These are phyloP conservation scores for Mugil cephalus DNA, from an alignment of 2,113 vertebrate genomes.

Conservation along the genomic window DNA sequence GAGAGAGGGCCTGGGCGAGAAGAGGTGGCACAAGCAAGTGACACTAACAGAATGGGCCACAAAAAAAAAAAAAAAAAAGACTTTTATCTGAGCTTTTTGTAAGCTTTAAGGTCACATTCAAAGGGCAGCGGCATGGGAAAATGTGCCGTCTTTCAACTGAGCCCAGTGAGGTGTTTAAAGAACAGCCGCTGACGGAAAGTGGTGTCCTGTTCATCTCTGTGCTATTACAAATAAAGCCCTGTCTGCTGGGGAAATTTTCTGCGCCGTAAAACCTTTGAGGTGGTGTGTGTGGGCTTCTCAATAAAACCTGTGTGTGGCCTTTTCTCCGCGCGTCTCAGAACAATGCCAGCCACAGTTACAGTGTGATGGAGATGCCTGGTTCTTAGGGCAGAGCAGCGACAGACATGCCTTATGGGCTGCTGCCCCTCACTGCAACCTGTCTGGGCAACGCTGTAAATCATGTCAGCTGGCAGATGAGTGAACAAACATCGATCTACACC, in stretches of 20 bases:
- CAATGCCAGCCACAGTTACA: slow-evolving; percentile 67
- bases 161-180: slow-evolving; percentile 29
- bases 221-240: slow-evolving; percentile 40
- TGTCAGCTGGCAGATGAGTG: slow-evolving; percentile 30
- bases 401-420: slow-evolving; percentile 49
- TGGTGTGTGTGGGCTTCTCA: slow-evolving; percentile 39
- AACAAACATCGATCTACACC: slow-evolving; percentile 1
- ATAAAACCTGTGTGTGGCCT: slow-evolving; percentile 77
- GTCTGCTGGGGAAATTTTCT: slow-evolving; percentile 32
- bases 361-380: slow-evolving; percentile 60
- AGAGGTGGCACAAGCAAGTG: slow-evolving; percentile 17
- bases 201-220: background rate
- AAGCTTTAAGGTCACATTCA: slow-evolving; percentile 34
- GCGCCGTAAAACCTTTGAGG: slow-evolving; percentile 44
- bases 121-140: slow-evolving; percentile 32
- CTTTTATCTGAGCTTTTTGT: slow-evolving; percentile 40
- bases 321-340: slow-evolving; percentile 49
- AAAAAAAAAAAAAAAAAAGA: no score
- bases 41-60: background rate
- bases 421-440: slow-evolving; percentile 35
- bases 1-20: slow-evolving; percentile 7
- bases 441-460: slow-evolving; percentile 56
- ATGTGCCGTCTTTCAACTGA: slow-evolving; percentile 9
- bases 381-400: slow-evolving; percentile 36
- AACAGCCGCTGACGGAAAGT: slow-evolving; percentile 15